A percentile compares a stretch with the other conserved stretches of the same genome.
phyloP scores from a whole-genome alignment of 2,888 invertebrate genomes.

The Mesochorus sp. region DNA sequence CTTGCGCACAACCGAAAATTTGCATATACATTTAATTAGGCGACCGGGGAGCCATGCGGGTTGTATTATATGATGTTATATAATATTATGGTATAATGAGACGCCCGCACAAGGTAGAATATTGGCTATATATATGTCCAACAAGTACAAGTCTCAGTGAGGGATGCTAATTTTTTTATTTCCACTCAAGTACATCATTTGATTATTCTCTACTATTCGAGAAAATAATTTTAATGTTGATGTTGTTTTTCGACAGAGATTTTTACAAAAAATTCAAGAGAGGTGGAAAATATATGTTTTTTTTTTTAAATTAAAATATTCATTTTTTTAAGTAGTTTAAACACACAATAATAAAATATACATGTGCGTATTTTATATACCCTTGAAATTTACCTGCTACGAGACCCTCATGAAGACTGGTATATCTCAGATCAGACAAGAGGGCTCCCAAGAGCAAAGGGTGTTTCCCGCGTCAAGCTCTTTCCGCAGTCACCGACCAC shows the following conservation, averaged over 20 bases:
- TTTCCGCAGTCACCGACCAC: background rate
- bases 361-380: background rate
- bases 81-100: slow-evolving; percentile 54
- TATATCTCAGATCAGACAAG: slow-evolving; percentile 36
- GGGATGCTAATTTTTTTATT: background rate
- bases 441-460: slow-evolving; percentile 34
- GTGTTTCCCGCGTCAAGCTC: slow-evolving; percentile 35
- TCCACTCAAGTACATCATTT: background rate
- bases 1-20: slow-evolving; percentile 60
- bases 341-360: background rate
- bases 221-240: background rate
- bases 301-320: too few species aligned
- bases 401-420: background rate
- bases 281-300: too few species aligned
- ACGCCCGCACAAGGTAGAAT: background rate
- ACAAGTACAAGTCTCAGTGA: background rate
- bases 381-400: background rate
- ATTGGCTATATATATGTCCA: background rate
- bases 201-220: background rate
- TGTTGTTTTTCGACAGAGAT: background rate
- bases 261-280: too few species aligned
- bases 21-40: slow-evolving; percentile 78
- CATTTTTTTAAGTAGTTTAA: background rate
- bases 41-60: slow-evolving; percentile 56
- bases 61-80: slow-evolving; percentile 57